Evolutionary conservation across 2,113 vertebrate species (phyloP).

Genomic region (Macaca mulatta): DNA sequence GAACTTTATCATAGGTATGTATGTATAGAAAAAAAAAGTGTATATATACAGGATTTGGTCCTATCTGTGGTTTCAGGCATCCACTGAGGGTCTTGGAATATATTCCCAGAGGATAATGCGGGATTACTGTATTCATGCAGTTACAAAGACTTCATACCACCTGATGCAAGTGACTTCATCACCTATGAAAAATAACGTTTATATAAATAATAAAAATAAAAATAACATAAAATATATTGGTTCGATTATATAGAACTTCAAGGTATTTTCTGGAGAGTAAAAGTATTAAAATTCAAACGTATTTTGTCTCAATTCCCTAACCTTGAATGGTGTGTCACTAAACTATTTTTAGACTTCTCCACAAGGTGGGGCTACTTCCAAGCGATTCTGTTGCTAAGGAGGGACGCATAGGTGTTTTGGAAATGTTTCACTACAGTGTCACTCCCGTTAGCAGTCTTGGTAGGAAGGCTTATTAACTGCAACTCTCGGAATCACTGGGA

Average conservation of each 20-base stretch:
- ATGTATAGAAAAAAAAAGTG: neutral
- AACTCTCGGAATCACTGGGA: neutral
- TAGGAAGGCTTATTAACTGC: neutral
- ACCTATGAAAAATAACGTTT: neutral
- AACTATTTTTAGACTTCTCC: constrained; percentile 39
- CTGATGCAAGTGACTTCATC: neutral
- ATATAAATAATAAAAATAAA: neutral
- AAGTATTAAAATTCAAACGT: neutral
- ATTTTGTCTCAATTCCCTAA: neutral
- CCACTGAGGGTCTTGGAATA: neutral
- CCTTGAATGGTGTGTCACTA: neutral
- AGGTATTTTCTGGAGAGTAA: neutral
- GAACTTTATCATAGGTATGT: neutral
- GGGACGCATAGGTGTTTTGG: fast-evolving
- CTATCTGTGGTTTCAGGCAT: neutral
- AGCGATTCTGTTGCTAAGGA: neutral
- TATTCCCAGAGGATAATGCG: neutral
- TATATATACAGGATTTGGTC: neutral
- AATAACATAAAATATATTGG: neutral
- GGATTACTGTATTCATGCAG: neutral
- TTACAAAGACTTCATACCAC: neutral
- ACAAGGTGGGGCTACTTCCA: constrained; percentile 62
- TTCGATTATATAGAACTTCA: neutral
- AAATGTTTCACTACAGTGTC: neutral
- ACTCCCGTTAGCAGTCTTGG: neutral